phyloP scores from a whole-genome alignment of 1,140 invertebrate species.

The Stenopsyche tienmushanensis region DNA sequence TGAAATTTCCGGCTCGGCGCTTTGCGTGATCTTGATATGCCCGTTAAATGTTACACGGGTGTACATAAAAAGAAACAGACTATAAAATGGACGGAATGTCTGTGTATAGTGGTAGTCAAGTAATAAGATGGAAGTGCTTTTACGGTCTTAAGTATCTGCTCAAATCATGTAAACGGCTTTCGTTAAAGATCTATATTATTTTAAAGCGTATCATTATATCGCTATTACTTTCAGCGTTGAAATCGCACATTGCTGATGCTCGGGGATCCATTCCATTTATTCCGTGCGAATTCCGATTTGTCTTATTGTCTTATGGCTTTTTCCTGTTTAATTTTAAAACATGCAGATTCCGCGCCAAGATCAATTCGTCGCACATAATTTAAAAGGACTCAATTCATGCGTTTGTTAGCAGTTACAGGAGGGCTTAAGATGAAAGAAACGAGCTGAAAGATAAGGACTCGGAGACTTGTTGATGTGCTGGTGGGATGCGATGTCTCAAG shows the following conservation, averaged over 20 bases:
- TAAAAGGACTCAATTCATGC: not conserved
- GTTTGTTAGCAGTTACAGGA: not conserved
- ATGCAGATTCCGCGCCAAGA: too few relatives aligned
- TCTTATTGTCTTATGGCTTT: too few relatives aligned
- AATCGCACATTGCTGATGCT: too few relatives aligned
- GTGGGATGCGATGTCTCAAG: slow-evolving; percentile 32
- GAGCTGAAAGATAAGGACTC: slow-evolving; percentile 18
- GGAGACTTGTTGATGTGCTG: slow-evolving; percentile 21
- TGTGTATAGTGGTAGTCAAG: too few relatives aligned
- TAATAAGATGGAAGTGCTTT: not conserved
- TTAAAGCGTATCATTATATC: not conserved
- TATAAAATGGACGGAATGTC: too few relatives aligned
- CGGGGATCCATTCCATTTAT: too few relatives aligned
- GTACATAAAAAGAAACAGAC: slow-evolving; percentile 7
- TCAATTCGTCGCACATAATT: not conserved
- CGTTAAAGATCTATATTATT: slow-evolving; percentile 9
- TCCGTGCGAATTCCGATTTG: too few relatives aligned
- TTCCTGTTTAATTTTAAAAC: too few relatives aligned
- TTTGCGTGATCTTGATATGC: slow-evolving; percentile 23
- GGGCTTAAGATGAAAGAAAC: slow-evolving; percentile 17
- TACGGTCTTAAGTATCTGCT: slow-evolving; percentile 9
- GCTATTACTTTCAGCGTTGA: too few relatives aligned
- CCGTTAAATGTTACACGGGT: not conserved
- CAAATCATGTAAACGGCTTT: slow-evolving; percentile 6
- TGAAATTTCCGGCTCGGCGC: slow-evolving; percentile 38